Percentiles rank a stretch among this genome's conserved stretches.
phyloP scores from a whole-genome alignment of 1,140 invertebrate genomes.

The Drosophila pruinosa region DNA sequence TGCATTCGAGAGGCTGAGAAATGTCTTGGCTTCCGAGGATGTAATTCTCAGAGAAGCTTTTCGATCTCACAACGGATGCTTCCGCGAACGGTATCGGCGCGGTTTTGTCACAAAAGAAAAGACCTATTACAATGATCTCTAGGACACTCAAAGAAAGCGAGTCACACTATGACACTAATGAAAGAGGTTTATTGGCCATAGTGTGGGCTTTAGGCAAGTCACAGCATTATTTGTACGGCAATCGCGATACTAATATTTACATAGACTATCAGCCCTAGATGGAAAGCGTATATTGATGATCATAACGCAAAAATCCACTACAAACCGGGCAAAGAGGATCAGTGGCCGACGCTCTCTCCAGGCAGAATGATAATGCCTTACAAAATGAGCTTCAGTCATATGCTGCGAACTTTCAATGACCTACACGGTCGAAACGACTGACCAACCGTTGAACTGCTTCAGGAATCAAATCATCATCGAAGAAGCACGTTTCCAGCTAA shows the following conservation, averaged over 20 bases:
- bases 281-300: too few species aligned
- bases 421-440: background rate
- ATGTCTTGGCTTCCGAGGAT: slow-evolving; percentile 39
- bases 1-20: background rate
- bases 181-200: background rate
- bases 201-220: background rate
- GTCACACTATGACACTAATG: background rate
- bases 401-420: background rate
- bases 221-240: background rate
- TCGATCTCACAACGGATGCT: slow-evolving; percentile 22
- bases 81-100: slow-evolving; percentile 22
- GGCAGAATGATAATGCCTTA: background rate
- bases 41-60: slow-evolving; percentile 20
- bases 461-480: background rate
- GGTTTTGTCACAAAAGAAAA: slow-evolving; percentile 25
- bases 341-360: background rate
- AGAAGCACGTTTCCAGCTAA: background rate
- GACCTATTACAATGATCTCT: slow-evolving; percentile 22
- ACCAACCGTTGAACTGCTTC: background rate
- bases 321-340: background rate
- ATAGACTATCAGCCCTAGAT: background rate
- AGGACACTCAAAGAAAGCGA: slow-evolving; percentile 3
- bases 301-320: background rate
- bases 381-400: background rate
- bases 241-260: background rate